Evolutionary conservation across 1,140 invertebrate species (phyloP), one percentile per base, ranked within the genome.

Genomic region (Wasmannia auropunctata): DNA sequence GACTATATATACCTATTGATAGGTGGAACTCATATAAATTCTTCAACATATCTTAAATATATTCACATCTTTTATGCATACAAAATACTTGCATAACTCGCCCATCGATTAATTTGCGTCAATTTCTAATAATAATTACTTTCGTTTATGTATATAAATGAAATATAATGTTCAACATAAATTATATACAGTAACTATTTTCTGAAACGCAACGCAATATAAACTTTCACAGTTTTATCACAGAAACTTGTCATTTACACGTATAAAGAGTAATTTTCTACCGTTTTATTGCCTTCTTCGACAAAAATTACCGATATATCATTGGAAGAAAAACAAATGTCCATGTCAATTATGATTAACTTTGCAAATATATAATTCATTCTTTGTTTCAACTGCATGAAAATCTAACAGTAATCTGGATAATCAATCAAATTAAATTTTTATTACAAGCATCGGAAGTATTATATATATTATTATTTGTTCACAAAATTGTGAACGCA

Each of bases 201-300:
- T 62, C 22, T 25, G 19, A 22, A 67, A 69, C 77, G 34, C 34
- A 80, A 54, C 31, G 16, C n/a, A n/a, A 5, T 19, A 72, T 28
- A 43, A 43, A 60, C 37, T 19, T 83, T 43, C 25, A 37, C n/a
- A 19, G 4, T 74, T 72, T 83, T 74, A 83, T 83, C 51, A 83
- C 67, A 83, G 54, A 83, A 72, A 72, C 25, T 58, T 81, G 79
- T 40, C 19, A 65, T 28, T 70, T 25, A 10, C 6, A 37, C 25
- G 43, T n/a, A 58, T 58, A 58, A n/a, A n/a, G n/a, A n/a, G n/a
- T 40, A 51, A 19, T 37, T 58, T 69, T 28, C 5, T 56, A 72
- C 22, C 8, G 0, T 43, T 70, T 74, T 14, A 79, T 51, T 37
- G 31, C 3, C 31, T 72, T 56, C n/a, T 22, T 19, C 4, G 3